A percentile compares a stretch with the other conserved stretches of the same genome.
Evolutionary conservation across 2,797 vertebrate species (phyloP).

Genomic region (Cyclura pinguis): DNA sequence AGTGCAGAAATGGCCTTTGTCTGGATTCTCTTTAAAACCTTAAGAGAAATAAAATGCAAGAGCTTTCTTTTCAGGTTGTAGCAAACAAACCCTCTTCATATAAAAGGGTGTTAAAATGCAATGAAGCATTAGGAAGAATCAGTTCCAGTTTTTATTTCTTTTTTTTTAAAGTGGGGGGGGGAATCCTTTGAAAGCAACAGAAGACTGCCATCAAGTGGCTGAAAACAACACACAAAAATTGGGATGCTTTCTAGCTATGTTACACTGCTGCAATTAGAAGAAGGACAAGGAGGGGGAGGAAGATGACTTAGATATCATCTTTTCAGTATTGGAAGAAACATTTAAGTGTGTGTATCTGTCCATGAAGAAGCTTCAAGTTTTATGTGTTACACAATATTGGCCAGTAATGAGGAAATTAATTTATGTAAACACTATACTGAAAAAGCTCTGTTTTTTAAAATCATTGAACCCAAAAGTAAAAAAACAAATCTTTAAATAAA

Average conservation of each 20-base stretch:
- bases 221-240: slow-evolving; percentile 35
- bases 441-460: not conserved
- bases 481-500: not conserved
- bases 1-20: not conserved
- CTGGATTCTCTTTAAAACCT: slow-evolving; percentile 26
- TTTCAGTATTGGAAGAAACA: too few relatives aligned
- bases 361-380: not conserved
- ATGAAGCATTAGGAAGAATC: slow-evolving; percentile 37
- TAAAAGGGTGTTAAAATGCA: not conserved
- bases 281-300: not conserved
- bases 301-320: accelerated
- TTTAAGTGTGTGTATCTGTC: not conserved
- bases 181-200: slow-evolving; percentile 42
- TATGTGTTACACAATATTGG: not conserved
- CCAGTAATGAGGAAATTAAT: not conserved
- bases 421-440: not conserved
- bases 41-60: not conserved
- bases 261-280: slow-evolving; percentile 69
- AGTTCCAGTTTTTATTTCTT: not conserved
- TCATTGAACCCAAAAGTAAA: not conserved
- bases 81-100: not conserved
- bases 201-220: slow-evolving; percentile 74
- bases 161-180: slow-evolving; percentile 8
- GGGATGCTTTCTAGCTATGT: not conserved
- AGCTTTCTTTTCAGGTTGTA: not conserved